Base-by-base conservation (phyloP, 2,888 invertebrate species). In the Apotomis betuletana region DNA sequence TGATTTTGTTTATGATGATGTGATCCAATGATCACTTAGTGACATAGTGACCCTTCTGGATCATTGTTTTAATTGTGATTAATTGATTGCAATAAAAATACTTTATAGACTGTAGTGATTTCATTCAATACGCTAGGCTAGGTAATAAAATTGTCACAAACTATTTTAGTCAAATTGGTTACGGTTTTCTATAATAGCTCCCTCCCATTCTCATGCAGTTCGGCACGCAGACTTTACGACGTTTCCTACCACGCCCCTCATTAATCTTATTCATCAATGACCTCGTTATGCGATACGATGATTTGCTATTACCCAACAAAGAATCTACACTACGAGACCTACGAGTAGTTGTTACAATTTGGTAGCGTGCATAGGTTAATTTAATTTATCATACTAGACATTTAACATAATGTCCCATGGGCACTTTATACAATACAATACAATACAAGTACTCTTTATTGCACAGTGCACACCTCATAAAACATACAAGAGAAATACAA, bases 171-270 rank as follows among this genome's bases (percentile, higher is more conserved):
- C 27, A 67, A 55, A 60, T 70, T 60, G 5, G 36, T 60, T 15
- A 60, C 49, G 54, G 67, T 52, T 62, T 71, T 67, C 67, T 67
- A 67, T 72, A 57, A 67, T 58, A 72, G 51, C 27, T 72, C 52
- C 51, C 46, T 72, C 49, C 69, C 38, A 64, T 62, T 72, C 49
- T 64, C 38, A 64, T 62, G 36, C 27, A 67, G 38, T 41, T 55
- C 13, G 49, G 51, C 59, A 70, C 74, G 70, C 75, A 69, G 73
- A 74, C 15, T 76, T 77, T 74, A 76, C 70, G 77, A 74, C 57
- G 51, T 68, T 67, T 74, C 72, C 68, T 58, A 74, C 70, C 74
- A 59, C 69, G 52, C 75, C 73, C 46, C 13, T 61, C 41, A 68
- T 69, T 68, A n/a, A 68, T 62, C 36, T 5, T 51, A 68, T 59